phyloP scores from a whole-genome alignment of 2,888 invertebrate genomes.

The Melanargia galathea region DNA sequence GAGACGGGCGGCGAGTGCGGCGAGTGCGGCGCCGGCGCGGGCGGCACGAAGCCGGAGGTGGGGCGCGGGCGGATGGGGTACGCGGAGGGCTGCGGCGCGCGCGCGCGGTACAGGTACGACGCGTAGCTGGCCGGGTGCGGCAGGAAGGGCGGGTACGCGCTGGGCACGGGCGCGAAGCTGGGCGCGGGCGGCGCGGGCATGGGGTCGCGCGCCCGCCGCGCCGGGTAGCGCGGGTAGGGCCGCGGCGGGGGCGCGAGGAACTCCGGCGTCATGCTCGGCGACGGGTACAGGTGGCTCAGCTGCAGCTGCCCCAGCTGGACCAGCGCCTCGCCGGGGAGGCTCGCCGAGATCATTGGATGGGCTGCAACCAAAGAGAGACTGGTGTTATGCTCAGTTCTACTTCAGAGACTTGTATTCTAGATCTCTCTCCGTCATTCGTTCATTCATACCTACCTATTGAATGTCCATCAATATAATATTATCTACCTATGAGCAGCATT shows the following conservation, averaged over 20 bases:
- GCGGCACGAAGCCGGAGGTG: slow-evolving; percentile 73
- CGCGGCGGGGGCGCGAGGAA: slow-evolving; percentile 86
- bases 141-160: slow-evolving; percentile 70
- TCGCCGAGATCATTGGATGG: slow-evolving; percentile 86
- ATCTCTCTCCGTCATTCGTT: no score
- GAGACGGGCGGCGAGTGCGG: slow-evolving; percentile 66
- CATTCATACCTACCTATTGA: no score
- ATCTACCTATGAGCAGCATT: no score
- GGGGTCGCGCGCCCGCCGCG: slow-evolving; percentile 63
- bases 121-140: slow-evolving; percentile 72
- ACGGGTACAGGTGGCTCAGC: slow-evolving; percentile 81
- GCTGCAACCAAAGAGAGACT: slow-evolving; percentile 65
- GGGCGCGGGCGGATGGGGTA: slow-evolving; percentile 69
- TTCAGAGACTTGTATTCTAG: no score
- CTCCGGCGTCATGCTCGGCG: slow-evolving; percentile 80
- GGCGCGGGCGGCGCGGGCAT: slow-evolving; percentile 63
- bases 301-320: slow-evolving; percentile 81
- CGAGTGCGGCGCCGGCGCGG: slow-evolving; percentile 63
- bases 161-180: slow-evolving; percentile 59
- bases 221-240: slow-evolving; percentile 80
- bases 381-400: not conserved
- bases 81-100: slow-evolving; percentile 61
- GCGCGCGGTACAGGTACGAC: slow-evolving; percentile 71
- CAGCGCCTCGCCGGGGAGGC: slow-evolving; percentile 85
- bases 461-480: no score